A percentile compares a stretch with the other conserved stretches of the same genome.
Evolutionary conservation across 2,888 invertebrate species (phyloP).

Genomic region (Scaptomyza polygonia): DNA sequence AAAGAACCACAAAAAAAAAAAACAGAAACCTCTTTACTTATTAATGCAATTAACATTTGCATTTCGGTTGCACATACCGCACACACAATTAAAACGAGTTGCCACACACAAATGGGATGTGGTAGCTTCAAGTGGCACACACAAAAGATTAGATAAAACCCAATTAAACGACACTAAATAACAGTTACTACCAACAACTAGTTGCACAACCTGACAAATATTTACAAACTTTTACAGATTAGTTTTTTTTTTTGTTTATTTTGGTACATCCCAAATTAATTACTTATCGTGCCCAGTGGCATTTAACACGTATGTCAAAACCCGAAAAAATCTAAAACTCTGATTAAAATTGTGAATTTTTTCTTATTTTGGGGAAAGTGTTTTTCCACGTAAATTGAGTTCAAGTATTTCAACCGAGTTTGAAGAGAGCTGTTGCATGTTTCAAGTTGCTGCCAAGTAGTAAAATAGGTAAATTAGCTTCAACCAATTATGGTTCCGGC

Average conservation of each 20-base stretch:
- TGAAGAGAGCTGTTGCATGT: slow-evolving; percentile 58
- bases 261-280: slow-evolving; percentile 30
- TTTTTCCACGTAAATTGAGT: slow-evolving; percentile 65
- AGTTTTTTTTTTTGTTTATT: slow-evolving; percentile 10
- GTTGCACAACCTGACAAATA: slow-evolving; percentile 57
- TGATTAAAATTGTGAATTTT: neutral
- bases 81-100: neutral
- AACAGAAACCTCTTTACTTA: slow-evolving; percentile 46
- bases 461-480: slow-evolving; percentile 73
- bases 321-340: slow-evolving; percentile 8
- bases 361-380: slow-evolving; percentile 47
- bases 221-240: slow-evolving; percentile 47
- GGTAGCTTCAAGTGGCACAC: slow-evolving; percentile 67
- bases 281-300: slow-evolving; percentile 55
- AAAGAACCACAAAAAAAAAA: too few relatives aligned
- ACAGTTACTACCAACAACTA: slow-evolving; percentile 5
- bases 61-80: slow-evolving; percentile 39
- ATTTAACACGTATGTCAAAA: slow-evolving; percentile 58
- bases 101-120: slow-evolving; percentile 9
- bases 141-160: slow-evolving; percentile 62
- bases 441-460: slow-evolving; percentile 38
- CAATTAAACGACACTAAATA: slow-evolving; percentile 32
- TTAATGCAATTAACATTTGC: slow-evolving; percentile 79
- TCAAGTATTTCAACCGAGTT: slow-evolving; percentile 36
- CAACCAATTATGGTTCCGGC: slow-evolving; percentile 64